Percentiles rank a stretch among this genome's conserved stretches.
Conservation (phyloP, 2,797 vertebrate genomes). For the Siniperca scherzeri region DNA sequence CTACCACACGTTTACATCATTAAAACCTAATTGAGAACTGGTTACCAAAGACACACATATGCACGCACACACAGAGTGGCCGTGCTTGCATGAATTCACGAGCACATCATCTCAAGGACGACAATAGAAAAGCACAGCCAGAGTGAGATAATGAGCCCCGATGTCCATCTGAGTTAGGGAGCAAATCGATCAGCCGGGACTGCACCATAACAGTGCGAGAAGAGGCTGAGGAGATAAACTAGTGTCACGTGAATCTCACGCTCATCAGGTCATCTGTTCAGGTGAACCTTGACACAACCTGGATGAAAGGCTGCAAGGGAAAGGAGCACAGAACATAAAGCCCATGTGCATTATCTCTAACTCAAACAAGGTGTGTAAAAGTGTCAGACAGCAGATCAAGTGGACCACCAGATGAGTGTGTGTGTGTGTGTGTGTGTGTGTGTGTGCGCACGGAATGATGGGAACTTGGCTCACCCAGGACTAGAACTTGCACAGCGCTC, state of each 20-base stretch:
- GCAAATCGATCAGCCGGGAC: constrained; percentile 59
- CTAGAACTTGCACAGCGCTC: constrained; percentile 69
- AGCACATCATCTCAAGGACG: constrained; percentile 40
- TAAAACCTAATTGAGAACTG: constrained; percentile 69
- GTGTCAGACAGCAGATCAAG: constrained; percentile 30
- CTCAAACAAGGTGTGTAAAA: constrained; percentile 15
- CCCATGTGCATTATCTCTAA: not conserved
- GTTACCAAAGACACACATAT: constrained; percentile 39
- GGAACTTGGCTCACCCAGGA: constrained; percentile 83
- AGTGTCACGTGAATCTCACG: constrained; percentile 25
- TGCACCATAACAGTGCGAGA: constrained; percentile 48
- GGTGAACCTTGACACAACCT: constrained; percentile 21
- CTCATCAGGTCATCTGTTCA: constrained; percentile 43
- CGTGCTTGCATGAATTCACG: constrained; percentile 38
- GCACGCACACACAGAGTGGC: constrained; percentile 3
- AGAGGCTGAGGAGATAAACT: constrained; percentile 32
- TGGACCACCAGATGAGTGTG: constrained; percentile 15
- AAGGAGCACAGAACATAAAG: not conserved
- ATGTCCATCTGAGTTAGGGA: constrained; percentile 61
- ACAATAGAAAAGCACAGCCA: constrained; percentile 51
- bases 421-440: constrained; percentile 21
- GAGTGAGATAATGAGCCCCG: constrained; percentile 56
- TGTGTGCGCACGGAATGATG: constrained; percentile 11
- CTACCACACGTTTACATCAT: constrained; percentile 63
- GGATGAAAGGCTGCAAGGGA: constrained; percentile 5